Base-by-base conservation (phyloP, 2,797 vertebrate genomes). In the Pterois miles region DNA sequence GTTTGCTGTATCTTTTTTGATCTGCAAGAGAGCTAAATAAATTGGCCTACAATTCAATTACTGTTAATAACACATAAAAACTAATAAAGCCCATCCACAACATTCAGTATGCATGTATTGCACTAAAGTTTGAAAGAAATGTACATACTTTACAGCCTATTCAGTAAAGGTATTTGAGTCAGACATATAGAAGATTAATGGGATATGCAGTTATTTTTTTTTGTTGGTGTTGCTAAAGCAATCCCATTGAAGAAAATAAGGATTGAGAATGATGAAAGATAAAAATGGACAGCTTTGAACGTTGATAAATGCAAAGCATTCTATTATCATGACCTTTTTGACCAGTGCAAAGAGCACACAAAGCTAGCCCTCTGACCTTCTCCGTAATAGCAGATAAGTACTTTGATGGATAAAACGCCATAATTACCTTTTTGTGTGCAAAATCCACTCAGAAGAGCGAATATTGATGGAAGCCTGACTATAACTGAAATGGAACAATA, bases 371-470 rank as follows among this genome's bases (percentile, higher is more conserved):
- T 72, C 76, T 90, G 88, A 91, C 91, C 88, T 90, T 88, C 85
- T 84, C 80, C 46, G 73, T 87, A 88, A 92, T 83, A 79, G 81
- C 86, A 88, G 83, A 81, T 84, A 89, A 90, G 85, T 88, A 89
- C 79, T 84, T 87, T 76, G 83, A 86, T 86, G 84, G 86, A 90
- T 84, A 91, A 91, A 85, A 83, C 80, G 68, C 83, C 67, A 65
- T 88, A 91, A 92, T 93, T 91, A 91, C 72, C 86, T 92, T 91
- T 89, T 80, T 86, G 65, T 87, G 82, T 77, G 80, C 68, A 87
- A 91, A 90, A 86, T 78, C 72, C 66, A 89, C 83, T 92, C 83
- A 85, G 74, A 86, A 59, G 74, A 87, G 54, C 4, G 34, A 86
- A 85, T 79, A 78, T 76, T 86, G 86, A 88, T 84, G 81, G 71